Evolutionary conservation across 2,113 vertebrate genomes (phyloP).

Genomic region (Zonotrichia leucophrys): DNA sequence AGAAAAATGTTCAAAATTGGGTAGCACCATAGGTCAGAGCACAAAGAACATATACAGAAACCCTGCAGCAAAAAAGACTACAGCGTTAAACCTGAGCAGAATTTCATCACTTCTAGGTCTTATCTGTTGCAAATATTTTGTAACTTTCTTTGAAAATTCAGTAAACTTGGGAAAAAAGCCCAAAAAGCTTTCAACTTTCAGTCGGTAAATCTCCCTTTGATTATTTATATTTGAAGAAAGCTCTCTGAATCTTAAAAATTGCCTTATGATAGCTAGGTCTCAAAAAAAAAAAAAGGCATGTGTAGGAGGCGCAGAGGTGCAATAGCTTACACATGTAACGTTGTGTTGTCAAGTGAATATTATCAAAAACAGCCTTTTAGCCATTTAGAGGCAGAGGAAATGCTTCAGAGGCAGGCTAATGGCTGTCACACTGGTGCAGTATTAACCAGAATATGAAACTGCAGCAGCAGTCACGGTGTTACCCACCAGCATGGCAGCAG

Average conservation of each 20-base stretch:
- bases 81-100: not conserved
- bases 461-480: not conserved
- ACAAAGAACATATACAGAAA: not conserved
- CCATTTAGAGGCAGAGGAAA: conserved; percentile 7
- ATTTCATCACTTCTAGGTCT: not conserved
- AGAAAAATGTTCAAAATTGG: not conserved
- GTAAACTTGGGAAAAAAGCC: not conserved
- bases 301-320: not conserved
- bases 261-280: not conserved
- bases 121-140: not conserved
- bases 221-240: conserved; percentile 10
- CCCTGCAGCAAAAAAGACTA: not conserved
- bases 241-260: conserved; percentile 24
- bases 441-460: conserved; percentile 18
- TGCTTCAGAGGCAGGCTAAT: conserved; percentile 20
- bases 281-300: not conserved
- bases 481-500: not conserved
- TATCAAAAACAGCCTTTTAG: conserved; percentile 1
- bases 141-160: not conserved
- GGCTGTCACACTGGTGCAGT: not conserved
- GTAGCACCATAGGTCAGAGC: fast-evolving
- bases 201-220: not conserved
- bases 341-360: conserved; percentile 17
- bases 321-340: conserved; percentile 11
- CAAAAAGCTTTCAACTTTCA: not conserved